Conservation (phyloP, 2,888 invertebrate species). For the Eubasilissa splendida region DNA sequence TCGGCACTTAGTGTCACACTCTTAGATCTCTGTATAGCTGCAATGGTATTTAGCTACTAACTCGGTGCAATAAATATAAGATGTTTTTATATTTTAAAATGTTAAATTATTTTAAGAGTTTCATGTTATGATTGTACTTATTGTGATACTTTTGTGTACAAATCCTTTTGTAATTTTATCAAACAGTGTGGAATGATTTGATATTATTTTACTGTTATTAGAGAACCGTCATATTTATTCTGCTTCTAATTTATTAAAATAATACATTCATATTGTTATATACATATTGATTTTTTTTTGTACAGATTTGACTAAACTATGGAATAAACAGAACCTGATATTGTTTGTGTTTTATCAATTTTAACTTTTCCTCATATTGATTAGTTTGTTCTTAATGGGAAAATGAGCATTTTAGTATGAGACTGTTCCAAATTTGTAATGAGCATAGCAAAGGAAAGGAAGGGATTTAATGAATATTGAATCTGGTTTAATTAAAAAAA, state of each 20-base stretch:
- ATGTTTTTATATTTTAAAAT: slow-evolving; percentile 54
- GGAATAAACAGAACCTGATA: too few species aligned
- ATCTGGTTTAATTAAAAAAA: too few species aligned
- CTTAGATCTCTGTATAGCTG: too few species aligned
- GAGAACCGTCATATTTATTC: slow-evolving; percentile 19
- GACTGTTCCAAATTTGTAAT: too few species aligned
- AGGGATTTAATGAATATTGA: too few species aligned
- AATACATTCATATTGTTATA: slow-evolving; percentile 6
- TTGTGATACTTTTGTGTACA: slow-evolving; percentile 31
- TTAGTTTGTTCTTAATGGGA: too few species aligned
- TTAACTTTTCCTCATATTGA: too few species aligned
- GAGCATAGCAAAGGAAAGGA: too few species aligned
- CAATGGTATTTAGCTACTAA: background rate
- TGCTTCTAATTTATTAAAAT: slow-evolving; percentile 29
- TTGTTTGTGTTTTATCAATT: too few species aligned
- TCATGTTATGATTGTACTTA: slow-evolving; percentile 31
- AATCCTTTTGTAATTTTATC: background rate
- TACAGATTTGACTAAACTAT: too few species aligned
- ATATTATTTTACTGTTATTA: slow-evolving; percentile 35
- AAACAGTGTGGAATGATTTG: slow-evolving; percentile 2
- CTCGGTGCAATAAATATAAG: slow-evolving; percentile 63
- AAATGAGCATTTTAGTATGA: too few species aligned
- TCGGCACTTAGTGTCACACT: too few species aligned
- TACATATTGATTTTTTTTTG: background rate
- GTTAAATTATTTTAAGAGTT: slow-evolving; percentile 54